phyloP scores from a whole-genome alignment of 2,797 vertebrate species.

The Decapterus maruadsi region DNA sequence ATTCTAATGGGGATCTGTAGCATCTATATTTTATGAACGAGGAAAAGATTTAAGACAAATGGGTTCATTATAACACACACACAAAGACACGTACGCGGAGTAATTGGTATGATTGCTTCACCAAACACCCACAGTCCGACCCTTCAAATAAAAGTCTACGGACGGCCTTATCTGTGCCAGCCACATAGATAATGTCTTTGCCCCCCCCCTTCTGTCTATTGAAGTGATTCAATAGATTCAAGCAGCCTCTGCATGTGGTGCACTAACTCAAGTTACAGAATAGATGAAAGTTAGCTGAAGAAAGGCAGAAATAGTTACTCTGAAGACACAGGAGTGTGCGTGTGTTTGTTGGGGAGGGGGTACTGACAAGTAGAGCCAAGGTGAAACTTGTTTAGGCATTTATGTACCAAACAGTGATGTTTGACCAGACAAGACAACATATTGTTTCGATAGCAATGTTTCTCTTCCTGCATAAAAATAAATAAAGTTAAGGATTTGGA shows the following conservation, averaged over 20 bases:
- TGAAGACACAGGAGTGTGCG: slow-evolving; percentile 13
- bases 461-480: no score
- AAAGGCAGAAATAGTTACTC: slow-evolving; percentile 24
- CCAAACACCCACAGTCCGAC: slow-evolving; percentile 68
- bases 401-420: no score
- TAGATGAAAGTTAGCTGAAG: slow-evolving; percentile 33
- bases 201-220: slow-evolving; percentile 45
- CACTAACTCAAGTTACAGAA: slow-evolving; percentile 41
- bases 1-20: slow-evolving; percentile 61
- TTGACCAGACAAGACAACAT: no score
- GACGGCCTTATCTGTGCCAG: slow-evolving; percentile 65
- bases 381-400: no score
- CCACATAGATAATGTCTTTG: slow-evolving; percentile 47
- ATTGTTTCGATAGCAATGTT: no score
- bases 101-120: slow-evolving; percentile 74
- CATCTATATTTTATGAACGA: slow-evolving; percentile 75
- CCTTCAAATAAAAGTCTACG: slow-evolving; percentile 67
- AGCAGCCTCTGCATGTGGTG: slow-evolving; percentile 45
- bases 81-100: slow-evolving; percentile 45
- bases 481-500: no score
- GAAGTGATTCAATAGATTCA: slow-evolving; percentile 46
- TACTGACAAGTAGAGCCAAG: no score
- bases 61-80: slow-evolving; percentile 59
- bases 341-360: background rate
- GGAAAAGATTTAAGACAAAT: slow-evolving; percentile 70